Conservation (phyloP, 2,888 invertebrate genomes). For the Ariolimax columbianus region DNA sequence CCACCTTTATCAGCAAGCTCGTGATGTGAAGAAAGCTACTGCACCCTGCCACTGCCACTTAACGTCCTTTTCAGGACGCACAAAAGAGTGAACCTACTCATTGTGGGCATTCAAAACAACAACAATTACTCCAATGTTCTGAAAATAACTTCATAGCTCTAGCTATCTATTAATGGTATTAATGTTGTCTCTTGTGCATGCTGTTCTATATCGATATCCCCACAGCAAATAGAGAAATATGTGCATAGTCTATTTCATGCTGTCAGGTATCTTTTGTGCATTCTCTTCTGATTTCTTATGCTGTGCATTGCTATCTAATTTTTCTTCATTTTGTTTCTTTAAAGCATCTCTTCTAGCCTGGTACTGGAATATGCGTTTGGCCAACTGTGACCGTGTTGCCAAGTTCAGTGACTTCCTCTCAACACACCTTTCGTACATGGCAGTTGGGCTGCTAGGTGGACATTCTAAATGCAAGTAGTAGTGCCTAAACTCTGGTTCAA, state of each 20-base stretch:
- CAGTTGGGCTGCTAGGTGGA: constrained; percentile 57
- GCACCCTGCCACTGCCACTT: too few species aligned
- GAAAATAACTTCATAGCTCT: too few species aligned
- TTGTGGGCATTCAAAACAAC: too few species aligned
- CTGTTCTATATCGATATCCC: too few species aligned
- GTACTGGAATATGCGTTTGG: constrained; percentile 74
- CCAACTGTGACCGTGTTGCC: constrained; percentile 75
- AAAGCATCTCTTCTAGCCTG: constrained; percentile 56
- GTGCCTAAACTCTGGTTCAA: constrained; percentile 88
- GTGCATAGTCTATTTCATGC: not conserved
- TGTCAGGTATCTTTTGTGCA: not conserved
- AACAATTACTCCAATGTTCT: too few species aligned
- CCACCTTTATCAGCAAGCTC: too few species aligned
- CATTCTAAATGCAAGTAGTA: constrained; percentile 78
- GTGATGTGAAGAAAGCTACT: too few species aligned
- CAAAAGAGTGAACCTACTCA: too few species aligned
- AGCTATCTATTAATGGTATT: too few species aligned
- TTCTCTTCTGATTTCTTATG: not conserved
- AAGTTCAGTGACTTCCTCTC: constrained; percentile 66
- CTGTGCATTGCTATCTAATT: not conserved
- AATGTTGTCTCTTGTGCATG: too few species aligned
- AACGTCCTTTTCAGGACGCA: too few species aligned
- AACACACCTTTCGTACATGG: constrained; percentile 68
- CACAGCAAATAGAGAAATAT: not conserved
- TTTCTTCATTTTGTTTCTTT: not conserved